Percentiles rank a stretch among this genome's conserved stretches.
phyloP scores from a whole-genome alignment of 1,140 invertebrate genomes.

The Tigriopus japonicus region DNA sequence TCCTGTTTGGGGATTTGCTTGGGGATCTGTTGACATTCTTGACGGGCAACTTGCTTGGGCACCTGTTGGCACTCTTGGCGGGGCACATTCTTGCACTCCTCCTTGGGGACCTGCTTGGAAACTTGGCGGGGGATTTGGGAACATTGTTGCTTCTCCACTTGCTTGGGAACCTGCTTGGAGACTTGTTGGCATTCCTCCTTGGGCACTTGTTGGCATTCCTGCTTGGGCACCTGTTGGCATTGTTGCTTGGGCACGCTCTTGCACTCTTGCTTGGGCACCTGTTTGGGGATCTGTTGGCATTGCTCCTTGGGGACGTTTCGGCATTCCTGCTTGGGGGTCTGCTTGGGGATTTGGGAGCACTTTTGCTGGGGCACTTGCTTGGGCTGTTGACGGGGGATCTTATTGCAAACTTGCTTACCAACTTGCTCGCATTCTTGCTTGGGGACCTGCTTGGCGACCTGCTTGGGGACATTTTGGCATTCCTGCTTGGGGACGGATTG shows the following conservation, averaged over 20 bases:
- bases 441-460: slow-evolving; percentile 14
- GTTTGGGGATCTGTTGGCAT: slow-evolving; percentile 13
- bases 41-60: slow-evolving; percentile 8
- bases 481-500: slow-evolving; percentile 11
- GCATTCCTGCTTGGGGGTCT: slow-evolving; percentile 14
- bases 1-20: slow-evolving; percentile 12
- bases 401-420: slow-evolving; percentile 3
- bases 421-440: slow-evolving; percentile 11
- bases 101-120: slow-evolving; percentile 1
- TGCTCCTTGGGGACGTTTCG: slow-evolving; percentile 11
- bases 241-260: slow-evolving; percentile 11
- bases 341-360: slow-evolving; percentile 8
- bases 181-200: slow-evolving; percentile 9
- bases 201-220: slow-evolving; percentile 8
- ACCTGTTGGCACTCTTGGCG: not conserved
- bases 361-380: slow-evolving; percentile 10
- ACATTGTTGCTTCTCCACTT: slow-evolving; percentile 2
- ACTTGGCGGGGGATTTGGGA: not conserved
- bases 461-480: slow-evolving; percentile 10
- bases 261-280: slow-evolving; percentile 13
- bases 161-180: slow-evolving; percentile 5
- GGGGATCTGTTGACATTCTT: slow-evolving; percentile 13
- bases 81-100: slow-evolving; percentile 7
- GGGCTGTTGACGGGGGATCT: slow-evolving; percentile 11
- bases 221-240: slow-evolving; percentile 9